Evolutionary conservation across 2,888 invertebrate species (phyloP), one percentile per base, ranked within the genome.

Genomic region (Spicauda simplicius): DNA sequence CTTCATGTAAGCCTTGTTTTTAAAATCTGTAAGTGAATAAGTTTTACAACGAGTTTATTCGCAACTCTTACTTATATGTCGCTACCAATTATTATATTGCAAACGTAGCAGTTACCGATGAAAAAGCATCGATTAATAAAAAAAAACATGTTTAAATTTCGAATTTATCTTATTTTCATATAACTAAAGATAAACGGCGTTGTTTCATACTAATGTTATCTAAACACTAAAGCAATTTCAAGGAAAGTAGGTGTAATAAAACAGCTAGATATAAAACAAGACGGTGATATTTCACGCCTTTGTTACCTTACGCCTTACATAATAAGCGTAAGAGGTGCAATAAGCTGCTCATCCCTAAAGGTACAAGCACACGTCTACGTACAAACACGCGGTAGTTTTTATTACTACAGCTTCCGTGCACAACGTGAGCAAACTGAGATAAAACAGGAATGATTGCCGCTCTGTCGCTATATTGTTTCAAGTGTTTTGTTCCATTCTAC

Each of bases 361-460:
- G 69, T 76, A 76, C 69, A 71, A 68, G 65, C 62, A 73, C 71
- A 75, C 25, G 25, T 25, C 25, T 25, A 25, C 25, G 60, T 71
- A 72, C 72, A 74, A 77, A 80, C 82, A 85, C 80, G 82, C 82
- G 82, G 82, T 86, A 86, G 90, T 91, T 92, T 90, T 91, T 91
- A 91, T 91, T 88, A 84, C 86, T 80, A 80, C 86, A 82, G 89
- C 88, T 88, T 86, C 88, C 89, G 87, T 80, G 82, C 85, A 79
- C 81, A 82, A 87, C 86, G 87, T 91, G 92, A 85, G 83, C 90
- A 90, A 90, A 91, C 90, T 87, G 84, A 87, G 91, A 92, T 92
- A 92, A 91, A 91, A 90, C 87, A 87, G 86, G 85, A 91, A 89
- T 89, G 89, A 91, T 91, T 88, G 91, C 90, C 88, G 87, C 88